These are phyloP conservation scores for Aphis gossypii DNA, from an alignment of 1,140 invertebrate species.

Conservation along the genomic window DNA sequence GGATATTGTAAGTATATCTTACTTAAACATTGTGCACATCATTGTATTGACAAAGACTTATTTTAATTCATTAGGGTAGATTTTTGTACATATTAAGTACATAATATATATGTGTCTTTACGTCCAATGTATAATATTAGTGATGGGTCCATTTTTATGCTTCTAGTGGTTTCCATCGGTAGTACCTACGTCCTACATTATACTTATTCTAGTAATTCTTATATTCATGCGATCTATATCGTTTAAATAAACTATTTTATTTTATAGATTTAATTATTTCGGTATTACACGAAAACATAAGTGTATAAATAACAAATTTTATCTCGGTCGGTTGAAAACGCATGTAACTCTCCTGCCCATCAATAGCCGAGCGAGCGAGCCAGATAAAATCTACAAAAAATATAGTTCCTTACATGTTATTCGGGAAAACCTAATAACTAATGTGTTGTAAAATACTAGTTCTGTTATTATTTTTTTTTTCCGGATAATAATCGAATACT, in stretches of 20 bases:
- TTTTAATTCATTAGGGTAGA: not conserved
- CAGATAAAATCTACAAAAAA: not conserved
- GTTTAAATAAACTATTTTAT: not conserved
- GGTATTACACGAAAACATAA: not conserved
- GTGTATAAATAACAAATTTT: not conserved
- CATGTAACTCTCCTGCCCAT: not conserved
- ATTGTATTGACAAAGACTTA: not conserved
- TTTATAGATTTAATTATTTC: not conserved
- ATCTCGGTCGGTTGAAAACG: not conserved
- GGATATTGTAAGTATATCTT: not conserved
- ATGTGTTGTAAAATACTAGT: not conserved
- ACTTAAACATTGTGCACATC: not conserved
- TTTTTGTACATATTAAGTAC: not conserved
- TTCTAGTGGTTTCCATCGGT: not conserved
- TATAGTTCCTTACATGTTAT: not conserved
- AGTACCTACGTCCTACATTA: not conserved
- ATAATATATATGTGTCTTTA: not conserved
- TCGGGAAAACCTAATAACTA: conserved; percentile 9
- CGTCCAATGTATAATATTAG: not conserved
- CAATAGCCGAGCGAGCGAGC: conserved; percentile 49
- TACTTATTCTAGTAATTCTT: not conserved
- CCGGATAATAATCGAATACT: not conserved
- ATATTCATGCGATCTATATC: not conserved
- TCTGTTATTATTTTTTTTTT: not conserved
- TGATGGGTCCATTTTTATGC: not conserved